phyloP scores from a whole-genome alignment of 2,888 invertebrate species.

The Chromoteleia sp. region DNA sequence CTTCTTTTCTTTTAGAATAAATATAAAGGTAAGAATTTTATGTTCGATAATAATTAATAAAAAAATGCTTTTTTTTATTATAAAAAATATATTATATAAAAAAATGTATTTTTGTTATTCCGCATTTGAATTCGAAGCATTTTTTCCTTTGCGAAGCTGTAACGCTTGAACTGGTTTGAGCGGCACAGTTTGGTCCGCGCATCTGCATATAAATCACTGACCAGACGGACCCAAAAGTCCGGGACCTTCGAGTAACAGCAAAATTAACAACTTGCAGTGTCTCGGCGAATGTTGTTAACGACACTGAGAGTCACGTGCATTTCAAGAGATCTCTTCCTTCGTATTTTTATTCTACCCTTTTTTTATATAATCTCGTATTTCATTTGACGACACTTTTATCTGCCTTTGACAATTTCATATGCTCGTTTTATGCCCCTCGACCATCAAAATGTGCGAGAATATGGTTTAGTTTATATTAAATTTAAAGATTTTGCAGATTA shows the following conservation, averaged over 20 bases:
- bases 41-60: too few species aligned
- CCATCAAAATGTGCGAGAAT: conserved; percentile 6
- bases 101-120: too few species aligned
- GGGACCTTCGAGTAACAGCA: conserved; percentile 18
- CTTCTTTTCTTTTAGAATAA: too few species aligned
- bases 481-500: conserved; percentile 1
- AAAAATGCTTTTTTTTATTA: too few species aligned
- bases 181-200: conserved; percentile 60
- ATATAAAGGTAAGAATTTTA: too few species aligned
- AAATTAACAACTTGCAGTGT: conserved; percentile 30
- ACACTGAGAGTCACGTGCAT: background rate
- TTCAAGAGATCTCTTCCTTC: background rate
- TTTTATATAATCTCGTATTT: conserved; percentile 18
- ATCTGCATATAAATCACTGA: conserved; percentile 83
- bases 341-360: background rate
- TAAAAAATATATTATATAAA: too few species aligned
- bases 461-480: conserved; percentile 19
- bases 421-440: conserved; percentile 19
- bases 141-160: conserved; percentile 18
- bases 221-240: conserved; percentile 73
- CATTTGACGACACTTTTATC: conserved; percentile 26
- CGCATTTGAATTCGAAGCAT: too few species aligned
- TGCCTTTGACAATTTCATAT: conserved; percentile 16
- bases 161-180: conserved; percentile 38
- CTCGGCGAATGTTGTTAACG: conserved; percentile 24